Conservation (phyloP, 2,113 vertebrate genomes). For the Dinomys branickii region DNA sequence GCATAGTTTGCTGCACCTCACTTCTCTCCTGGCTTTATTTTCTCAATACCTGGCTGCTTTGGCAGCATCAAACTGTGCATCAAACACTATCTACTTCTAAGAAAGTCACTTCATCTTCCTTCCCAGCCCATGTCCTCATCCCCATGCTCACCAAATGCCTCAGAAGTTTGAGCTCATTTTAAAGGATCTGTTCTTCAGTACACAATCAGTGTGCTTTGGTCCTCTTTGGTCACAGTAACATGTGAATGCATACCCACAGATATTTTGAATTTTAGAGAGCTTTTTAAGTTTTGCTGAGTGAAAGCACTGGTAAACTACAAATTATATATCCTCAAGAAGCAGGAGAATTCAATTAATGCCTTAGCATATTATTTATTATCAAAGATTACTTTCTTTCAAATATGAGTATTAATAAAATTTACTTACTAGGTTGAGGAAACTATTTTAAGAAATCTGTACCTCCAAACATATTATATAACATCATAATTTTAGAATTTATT, state of each 20-base stretch:
- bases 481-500: slow-evolving; percentile 56
- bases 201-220: background rate
- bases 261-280: background rate
- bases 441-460: slow-evolving; percentile 5
- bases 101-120: background rate
- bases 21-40: background rate
- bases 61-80: background rate
- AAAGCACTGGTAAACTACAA: background rate
- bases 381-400: background rate
- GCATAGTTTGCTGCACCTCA: background rate
- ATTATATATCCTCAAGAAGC: background rate
- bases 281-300: background rate
- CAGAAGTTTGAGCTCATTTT: background rate
- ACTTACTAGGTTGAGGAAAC: background rate
- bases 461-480: slow-evolving; percentile 37
- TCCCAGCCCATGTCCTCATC: background rate
- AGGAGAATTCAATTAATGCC: background rate
- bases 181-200: background rate
- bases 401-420: slow-evolving; percentile 16
- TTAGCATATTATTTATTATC: background rate
- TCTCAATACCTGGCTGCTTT: background rate
- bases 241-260: background rate
- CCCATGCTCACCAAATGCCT: background rate
- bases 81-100: background rate
- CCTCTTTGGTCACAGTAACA: background rate